A percentile compares a stretch with the other conserved stretches of the same genome.
phyloP scores from a whole-genome alignment of 2,888 invertebrate species.

The Parthenolecanium corni region DNA sequence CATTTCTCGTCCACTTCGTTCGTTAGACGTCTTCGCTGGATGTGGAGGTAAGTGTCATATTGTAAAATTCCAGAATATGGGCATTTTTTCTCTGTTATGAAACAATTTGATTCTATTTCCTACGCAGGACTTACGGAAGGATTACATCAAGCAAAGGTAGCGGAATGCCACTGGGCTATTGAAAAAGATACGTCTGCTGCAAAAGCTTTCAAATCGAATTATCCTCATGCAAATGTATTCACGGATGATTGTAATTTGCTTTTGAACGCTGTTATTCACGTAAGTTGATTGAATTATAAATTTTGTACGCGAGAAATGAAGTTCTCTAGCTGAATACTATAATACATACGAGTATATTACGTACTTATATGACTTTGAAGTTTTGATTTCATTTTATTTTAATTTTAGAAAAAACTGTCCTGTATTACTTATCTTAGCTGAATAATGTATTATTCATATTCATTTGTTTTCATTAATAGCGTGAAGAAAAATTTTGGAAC shows the following conservation, averaged over 20 bases:
- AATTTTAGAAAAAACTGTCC: too few species aligned
- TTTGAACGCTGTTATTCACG: slow-evolving; percentile 54
- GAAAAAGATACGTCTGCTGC: slow-evolving; percentile 68
- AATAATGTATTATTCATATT: too few species aligned
- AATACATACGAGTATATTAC: not conserved
- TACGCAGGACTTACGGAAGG: slow-evolving; percentile 56
- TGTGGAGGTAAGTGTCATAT: slow-evolving; percentile 51
- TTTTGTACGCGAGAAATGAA: too few species aligned
- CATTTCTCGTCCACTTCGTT: slow-evolving; percentile 46
- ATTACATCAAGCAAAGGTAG: slow-evolving; percentile 54
- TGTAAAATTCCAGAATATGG: too few species aligned
- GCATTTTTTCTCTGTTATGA: not conserved
- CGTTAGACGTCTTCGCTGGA: slow-evolving; percentile 74
- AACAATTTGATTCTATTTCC: not conserved
- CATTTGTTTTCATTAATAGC: slow-evolving; percentile 33
- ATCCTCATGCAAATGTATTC: slow-evolving; percentile 60
- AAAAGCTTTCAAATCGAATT: slow-evolving; percentile 64
- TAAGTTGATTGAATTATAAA: slow-evolving; percentile 31
- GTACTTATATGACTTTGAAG: not conserved
- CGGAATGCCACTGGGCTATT: slow-evolving; percentile 66
- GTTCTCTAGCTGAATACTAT: too few species aligned
- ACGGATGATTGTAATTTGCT: slow-evolving; percentile 70
- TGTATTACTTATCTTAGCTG: too few species aligned
- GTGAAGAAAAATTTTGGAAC: slow-evolving; percentile 41
- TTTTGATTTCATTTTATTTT: not conserved